Evolutionary conservation across 2,797 vertebrate genomes (phyloP).

Genomic region (Helicolenus hilgendorfi): DNA sequence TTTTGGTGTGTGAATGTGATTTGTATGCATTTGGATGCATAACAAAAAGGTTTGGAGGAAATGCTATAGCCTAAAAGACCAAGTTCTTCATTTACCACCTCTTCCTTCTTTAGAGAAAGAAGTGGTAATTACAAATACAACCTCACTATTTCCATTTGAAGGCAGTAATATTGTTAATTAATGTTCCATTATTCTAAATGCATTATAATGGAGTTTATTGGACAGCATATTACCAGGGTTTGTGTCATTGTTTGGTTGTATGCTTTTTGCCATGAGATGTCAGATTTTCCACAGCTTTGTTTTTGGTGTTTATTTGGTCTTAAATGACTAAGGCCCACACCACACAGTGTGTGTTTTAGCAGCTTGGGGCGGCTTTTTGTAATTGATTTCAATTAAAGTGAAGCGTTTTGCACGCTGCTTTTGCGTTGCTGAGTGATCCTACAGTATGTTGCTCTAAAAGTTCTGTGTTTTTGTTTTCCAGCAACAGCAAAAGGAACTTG

Average conservation of each 20-base stretch:
- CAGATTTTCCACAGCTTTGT: background rate
- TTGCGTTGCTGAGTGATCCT: too few relatives aligned
- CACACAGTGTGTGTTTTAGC: too few relatives aligned
- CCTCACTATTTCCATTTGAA: background rate
- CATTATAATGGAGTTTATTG: background rate
- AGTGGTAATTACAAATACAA: background rate
- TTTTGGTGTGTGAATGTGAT: background rate
- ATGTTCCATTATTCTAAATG: background rate
- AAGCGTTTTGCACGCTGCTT: too few relatives aligned
- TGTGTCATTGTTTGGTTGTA: background rate
- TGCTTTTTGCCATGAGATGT: background rate
- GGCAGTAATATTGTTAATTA: background rate
- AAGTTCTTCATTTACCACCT: background rate
- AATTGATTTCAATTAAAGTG: too few relatives aligned
- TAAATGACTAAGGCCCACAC: too few relatives aligned
- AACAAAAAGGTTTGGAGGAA: background rate
- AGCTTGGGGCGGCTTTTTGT: too few relatives aligned
- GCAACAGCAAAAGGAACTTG: background rate
- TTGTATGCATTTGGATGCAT: background rate
- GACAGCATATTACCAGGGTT: background rate
- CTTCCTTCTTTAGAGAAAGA: background rate
- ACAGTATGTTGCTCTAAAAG: too few relatives aligned
- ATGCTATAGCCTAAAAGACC: background rate
- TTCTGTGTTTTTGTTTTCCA: background rate
- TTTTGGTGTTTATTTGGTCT: background rate